Evolutionary conservation across 2,888 invertebrate species (phyloP), one percentile per base, ranked within the genome.

Genomic region (Perdita meconis): DNA sequence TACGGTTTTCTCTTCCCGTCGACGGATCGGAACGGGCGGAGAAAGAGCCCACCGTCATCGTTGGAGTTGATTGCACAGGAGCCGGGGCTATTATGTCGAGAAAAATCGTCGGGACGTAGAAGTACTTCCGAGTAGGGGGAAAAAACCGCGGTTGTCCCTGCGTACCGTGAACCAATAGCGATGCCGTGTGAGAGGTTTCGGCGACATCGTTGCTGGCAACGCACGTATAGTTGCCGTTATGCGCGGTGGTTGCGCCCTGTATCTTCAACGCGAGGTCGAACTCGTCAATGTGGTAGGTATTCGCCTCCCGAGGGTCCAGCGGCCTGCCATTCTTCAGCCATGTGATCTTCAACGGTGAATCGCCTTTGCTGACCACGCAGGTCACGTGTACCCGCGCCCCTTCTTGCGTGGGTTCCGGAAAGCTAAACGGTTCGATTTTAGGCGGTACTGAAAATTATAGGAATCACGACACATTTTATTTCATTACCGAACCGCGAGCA

Each of bases 301-400:
- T 87, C 12, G 88, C 89, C 44, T 90, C 90, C 69, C 92, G 92
- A 65, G 91, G 90, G 47, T 92, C 92, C 71, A 95, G 92, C 1
- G 93, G 91, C 38, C 92, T 89, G 44, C 93, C 94, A 86, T 95
- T 94, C 90, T 94, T 94, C 73, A 93, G 92, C 94, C 94, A 95
- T 68, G 91, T 91, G 79, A 94, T 93, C 83, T 90, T 92, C 71
- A 94, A 90, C 57, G 94, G 94, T 71, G 93, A 92, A 87, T 94
- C 94, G 53, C 95, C 94, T 78, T 93, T 92, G 86, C 93, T 92
- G 78, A 93, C 93, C 59, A 92, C 93, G 87, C 94, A 94, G 79
- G 93, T 93, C 65, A 93, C 93, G 85, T 93, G 93, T 38, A 93
- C 92, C 73, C 93, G 89, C 55, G 92, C 92, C 26, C 93, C 93